Percentiles rank a stretch among this genome's conserved stretches.
phyloP scores from a whole-genome alignment of 2,113 vertebrate genomes.

The Neodon shergylaensis region DNA sequence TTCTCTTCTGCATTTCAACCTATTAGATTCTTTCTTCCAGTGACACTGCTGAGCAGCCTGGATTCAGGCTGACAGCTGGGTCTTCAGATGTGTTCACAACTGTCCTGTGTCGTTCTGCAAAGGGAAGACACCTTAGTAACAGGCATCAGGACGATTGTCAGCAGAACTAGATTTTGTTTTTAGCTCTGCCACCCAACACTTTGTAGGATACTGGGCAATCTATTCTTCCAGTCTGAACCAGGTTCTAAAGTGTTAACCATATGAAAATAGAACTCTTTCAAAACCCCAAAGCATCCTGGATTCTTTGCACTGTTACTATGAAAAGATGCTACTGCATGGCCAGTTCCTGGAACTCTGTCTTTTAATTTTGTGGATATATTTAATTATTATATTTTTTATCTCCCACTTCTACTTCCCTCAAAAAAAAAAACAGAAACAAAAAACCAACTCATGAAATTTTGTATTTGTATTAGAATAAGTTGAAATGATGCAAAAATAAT shows the following conservation, averaged over 20 bases:
- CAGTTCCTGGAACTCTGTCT: not conserved
- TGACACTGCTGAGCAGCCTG: not conserved
- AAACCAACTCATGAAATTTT: not conserved
- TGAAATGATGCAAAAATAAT: not conserved
- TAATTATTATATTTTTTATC: not conserved
- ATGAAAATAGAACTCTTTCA: not conserved
- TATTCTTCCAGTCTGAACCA: not conserved
- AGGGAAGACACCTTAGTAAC: not conserved
- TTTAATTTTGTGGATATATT: not conserved
- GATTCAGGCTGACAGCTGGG: not conserved
- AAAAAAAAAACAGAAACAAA: no score
- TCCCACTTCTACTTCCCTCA: not conserved
- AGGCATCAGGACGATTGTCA: not conserved
- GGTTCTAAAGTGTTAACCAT: not conserved
- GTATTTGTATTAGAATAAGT: not conserved
- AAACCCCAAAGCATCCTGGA: not conserved
- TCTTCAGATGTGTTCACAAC: not conserved
- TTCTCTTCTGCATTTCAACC: constrained; percentile 6
- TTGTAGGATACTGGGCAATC: not conserved
- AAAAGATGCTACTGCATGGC: not conserved
- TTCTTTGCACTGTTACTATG: not conserved
- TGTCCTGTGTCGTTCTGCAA: not conserved
- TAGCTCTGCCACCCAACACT: not conserved
- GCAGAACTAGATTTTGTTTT: constrained; percentile 11
- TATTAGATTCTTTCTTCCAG: constrained; percentile 7